phyloP scores from a whole-genome alignment of 2,797 vertebrate species.

The Denticeps clupeoides region DNA sequence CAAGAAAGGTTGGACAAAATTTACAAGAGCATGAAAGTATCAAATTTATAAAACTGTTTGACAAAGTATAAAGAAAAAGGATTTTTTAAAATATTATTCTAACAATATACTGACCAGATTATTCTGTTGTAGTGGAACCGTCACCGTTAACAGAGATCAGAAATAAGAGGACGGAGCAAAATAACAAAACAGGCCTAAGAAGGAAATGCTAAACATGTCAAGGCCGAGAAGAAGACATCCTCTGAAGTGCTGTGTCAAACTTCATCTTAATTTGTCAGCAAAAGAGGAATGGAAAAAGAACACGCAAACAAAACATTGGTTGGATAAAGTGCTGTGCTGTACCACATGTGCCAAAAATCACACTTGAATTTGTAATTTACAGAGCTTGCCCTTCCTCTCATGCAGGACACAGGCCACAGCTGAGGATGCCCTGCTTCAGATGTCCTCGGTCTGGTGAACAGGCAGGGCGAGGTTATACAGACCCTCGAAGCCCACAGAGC shows the following conservation, averaged over 20 bases:
- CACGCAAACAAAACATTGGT: background rate
- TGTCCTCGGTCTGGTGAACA: constrained; percentile 48
- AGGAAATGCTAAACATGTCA: constrained; percentile 5
- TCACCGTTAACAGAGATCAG: background rate
- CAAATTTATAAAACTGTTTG: no score
- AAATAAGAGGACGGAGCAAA: background rate
- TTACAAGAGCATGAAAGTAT: no score
- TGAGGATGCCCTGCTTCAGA: constrained; percentile 45
- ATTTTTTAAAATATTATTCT: no score
- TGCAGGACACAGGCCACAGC: constrained; percentile 32
- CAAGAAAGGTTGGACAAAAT: no score
- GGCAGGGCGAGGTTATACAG: constrained; percentile 56
- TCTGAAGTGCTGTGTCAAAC: constrained; percentile 19
- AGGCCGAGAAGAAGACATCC: constrained; percentile 7
- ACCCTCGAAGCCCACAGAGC: constrained; percentile 51
- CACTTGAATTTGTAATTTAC: constrained; percentile 23
- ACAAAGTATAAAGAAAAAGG: no score
- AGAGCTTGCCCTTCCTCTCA: constrained; percentile 38
- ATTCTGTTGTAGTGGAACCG: no score
- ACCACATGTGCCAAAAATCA: constrained; percentile 12
- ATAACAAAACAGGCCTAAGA: background rate
- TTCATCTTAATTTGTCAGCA: constrained; percentile 5
- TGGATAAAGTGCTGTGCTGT: constrained; percentile 7
- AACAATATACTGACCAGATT: no score
- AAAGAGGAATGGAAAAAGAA: constrained; percentile 1